Evolutionary conservation across 2,113 vertebrate species (phyloP).

Genomic region (Mesocricetus auratus): DNA sequence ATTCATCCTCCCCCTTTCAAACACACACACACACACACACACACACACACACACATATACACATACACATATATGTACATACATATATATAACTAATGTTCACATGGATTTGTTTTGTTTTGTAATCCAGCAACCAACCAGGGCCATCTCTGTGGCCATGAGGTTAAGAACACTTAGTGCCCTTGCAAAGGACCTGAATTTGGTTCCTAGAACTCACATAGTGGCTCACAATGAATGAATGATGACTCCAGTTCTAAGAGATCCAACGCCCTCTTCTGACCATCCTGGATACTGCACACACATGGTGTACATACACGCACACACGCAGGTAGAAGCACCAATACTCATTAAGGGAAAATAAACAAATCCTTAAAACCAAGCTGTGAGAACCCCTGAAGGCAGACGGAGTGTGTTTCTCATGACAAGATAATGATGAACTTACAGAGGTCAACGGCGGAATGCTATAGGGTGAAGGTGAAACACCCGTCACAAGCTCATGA

Average conservation of each 20-base stretch:
- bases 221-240: not conserved
- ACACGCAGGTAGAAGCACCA: not conserved
- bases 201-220: not conserved
- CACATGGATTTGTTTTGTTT: not conserved
- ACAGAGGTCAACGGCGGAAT: rapidly evolving
- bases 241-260: not conserved
- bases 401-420: not conserved
- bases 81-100: not conserved
- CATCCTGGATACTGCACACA: not conserved
- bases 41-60: too few relatives aligned
- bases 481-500: too few relatives aligned
- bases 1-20: too few relatives aligned
- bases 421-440: too few relatives aligned
- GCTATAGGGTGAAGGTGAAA: not conserved
- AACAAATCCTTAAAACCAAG: not conserved
- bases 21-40: too few relatives aligned
- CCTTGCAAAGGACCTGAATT: not conserved
- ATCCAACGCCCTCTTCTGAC: not conserved
- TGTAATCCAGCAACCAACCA: not conserved
- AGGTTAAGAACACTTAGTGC: not conserved
- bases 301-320: not conserved
- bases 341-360: not conserved
- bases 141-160: not conserved
- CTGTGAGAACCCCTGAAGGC: not conserved
- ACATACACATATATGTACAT: not conserved